Evolutionary conservation across 2,888 invertebrate genomes (phyloP).

Genomic region (Athrips mouffetella): DNA sequence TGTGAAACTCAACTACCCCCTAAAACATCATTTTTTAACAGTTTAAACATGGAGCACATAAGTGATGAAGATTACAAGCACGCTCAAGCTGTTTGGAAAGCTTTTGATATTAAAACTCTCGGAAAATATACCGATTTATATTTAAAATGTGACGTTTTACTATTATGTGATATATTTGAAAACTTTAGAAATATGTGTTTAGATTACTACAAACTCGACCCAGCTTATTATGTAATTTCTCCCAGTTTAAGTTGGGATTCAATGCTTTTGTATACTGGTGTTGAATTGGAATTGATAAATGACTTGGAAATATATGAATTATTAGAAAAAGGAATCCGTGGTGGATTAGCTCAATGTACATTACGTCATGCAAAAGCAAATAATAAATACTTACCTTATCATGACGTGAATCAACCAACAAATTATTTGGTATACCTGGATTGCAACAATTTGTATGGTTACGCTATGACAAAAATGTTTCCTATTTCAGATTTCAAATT

Average conservation of each 20-base stretch:
- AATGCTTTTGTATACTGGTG: conserved; percentile 10
- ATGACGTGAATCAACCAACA: background rate
- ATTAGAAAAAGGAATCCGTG: background rate
- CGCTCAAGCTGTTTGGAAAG: conserved; percentile 16
- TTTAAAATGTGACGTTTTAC: conserved; percentile 17
- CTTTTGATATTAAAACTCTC: conserved; percentile 15
- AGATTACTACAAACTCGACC: conserved; percentile 18
- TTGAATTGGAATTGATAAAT: background rate
- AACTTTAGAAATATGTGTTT: conserved; percentile 19
- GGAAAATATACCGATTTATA: conserved; percentile 21
- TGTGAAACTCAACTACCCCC: conserved; percentile 13
- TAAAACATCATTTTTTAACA: conserved; percentile 14
- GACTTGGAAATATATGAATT: background rate
- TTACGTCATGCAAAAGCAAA: conserved; percentile 4
- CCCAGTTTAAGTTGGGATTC: conserved; percentile 15
- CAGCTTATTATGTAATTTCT: conserved; percentile 18
- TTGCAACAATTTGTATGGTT: conserved; percentile 9
- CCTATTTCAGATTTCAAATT: background rate
- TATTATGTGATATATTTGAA: conserved; percentile 21
- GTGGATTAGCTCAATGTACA: background rate
- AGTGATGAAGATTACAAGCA: conserved; percentile 14
- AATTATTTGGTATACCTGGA: background rate
- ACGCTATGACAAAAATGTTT: background rate
- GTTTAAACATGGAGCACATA: conserved; percentile 3
- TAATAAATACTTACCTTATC: conserved; percentile 6